These are phyloP conservation scores for Diarsia mendica DNA, from an alignment of 2,888 invertebrate genomes.

Conservation along the genomic window DNA sequence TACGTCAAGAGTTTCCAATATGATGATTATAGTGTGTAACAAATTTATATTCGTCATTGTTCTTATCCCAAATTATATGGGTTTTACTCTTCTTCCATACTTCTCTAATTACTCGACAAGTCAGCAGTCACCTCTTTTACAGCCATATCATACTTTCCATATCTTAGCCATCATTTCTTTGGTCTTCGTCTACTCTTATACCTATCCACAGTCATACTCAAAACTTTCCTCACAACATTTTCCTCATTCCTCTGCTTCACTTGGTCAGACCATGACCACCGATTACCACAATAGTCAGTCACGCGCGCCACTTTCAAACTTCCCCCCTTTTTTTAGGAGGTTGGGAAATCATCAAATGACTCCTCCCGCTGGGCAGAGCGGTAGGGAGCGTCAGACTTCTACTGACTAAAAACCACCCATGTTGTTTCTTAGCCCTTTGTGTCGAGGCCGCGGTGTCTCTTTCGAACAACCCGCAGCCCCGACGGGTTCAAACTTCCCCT, in stretches of 20 bases:
- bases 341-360: too few species aligned
- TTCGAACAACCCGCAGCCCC: too few species aligned
- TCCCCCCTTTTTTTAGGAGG: too few species aligned
- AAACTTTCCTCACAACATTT: not conserved
- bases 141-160: not conserved
- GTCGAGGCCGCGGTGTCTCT: too few species aligned
- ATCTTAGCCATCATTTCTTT: not conserved
- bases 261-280: not conserved
- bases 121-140: not conserved
- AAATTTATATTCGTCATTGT: not conserved
- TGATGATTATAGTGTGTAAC: slow-evolving; percentile 65
- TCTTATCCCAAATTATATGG: not conserved
- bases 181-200: not conserved
- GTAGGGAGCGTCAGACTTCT: too few species aligned
- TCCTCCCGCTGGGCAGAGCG: too few species aligned
- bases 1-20: slow-evolving; percentile 70
- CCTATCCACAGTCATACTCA: not conserved
- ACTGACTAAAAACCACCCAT: too few species aligned
- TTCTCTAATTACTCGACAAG: not conserved
- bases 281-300: not conserved
- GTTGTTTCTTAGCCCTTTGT: too few species aligned
- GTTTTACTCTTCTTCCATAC: not conserved
- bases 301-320: not conserved
- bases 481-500: too few species aligned
- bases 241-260: not conserved